Base-by-base conservation (phyloP, 2,888 invertebrate genomes). In the Piscicola geometra region DNA sequence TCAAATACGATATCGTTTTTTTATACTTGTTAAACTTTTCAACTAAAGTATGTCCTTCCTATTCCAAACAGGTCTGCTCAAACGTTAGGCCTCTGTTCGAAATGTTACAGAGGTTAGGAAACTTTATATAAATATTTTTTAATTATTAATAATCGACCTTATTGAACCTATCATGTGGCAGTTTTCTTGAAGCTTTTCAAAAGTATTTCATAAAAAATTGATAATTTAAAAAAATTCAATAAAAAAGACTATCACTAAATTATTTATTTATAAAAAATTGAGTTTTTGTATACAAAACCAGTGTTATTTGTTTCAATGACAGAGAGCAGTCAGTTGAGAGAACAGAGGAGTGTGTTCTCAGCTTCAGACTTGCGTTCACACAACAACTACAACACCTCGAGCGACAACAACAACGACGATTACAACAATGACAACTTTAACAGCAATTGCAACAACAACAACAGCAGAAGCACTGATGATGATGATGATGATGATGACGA, bases 11-110 rank as follows among this genome's bases (percentile, higher is more conserved):
- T 21, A 70, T 36, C 47, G 9, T 5, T 21, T 35, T 21, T 36
- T 36, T 3, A 41, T 70, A 33, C 36, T 12, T 35, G 12, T 64
- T 64, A 64, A 28, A 64, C 25, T 47, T 72, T 66, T n/a, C n/a
- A n/a, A n/a, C n/a, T n/a, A n/a, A n/a, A n/a, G n/a, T n/a, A n/a
- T n/a, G n/a, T n/a, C n/a, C n/a, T n/a, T n/a, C n/a, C n/a, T n/a
- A n/a, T n/a, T n/a, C n/a, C n/a, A n/a, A n/a, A 12, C 56, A 76
- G 76, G n/a, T 76, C 76, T 32, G 76, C 76, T 35, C 76, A 76
- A 50, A 76, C 76, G 12, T 52, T 76, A 32, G 76, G 76, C 25
- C 73, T 76, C 15, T 76, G 76, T 66, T 76, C 76, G 28, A 76
- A 76, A 67, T 76, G 76, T 71, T 76, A 68, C 56, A 36, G 71